These are phyloP conservation scores for Helobdella robusta DNA, from an alignment of 2,888 invertebrate species.

Conservation along the genomic window DNA sequence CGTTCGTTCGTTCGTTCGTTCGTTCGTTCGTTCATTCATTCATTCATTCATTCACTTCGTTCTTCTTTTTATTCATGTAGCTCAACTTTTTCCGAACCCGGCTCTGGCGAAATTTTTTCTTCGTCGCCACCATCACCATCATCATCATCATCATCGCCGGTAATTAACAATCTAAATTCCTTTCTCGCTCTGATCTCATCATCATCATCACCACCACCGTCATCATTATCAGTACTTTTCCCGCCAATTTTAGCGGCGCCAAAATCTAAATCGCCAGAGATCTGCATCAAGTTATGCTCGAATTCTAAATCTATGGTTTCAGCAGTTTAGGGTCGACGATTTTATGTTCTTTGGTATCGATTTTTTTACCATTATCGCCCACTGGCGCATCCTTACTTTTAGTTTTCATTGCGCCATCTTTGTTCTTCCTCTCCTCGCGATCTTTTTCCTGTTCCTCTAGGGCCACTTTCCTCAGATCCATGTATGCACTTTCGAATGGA, in stretches of 20 bases:
- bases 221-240: not conserved
- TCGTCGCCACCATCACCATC: not conserved
- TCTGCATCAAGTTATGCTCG: no score
- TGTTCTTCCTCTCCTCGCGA: not conserved
- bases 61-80: not conserved
- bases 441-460: slow-evolving; percentile 4
- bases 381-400: not conserved
- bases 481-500: slow-evolving; percentile 18
- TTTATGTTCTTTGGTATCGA: not conserved
- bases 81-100: not conserved
- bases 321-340: not conserved
- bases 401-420: not conserved
- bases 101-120: not conserved
- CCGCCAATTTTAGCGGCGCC: not conserved
- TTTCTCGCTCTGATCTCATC: not conserved
- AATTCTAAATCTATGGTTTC: no score
- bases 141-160: not conserved
- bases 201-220: not conserved
- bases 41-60: not conserved
- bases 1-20: no score
- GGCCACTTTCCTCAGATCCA: slow-evolving; percentile 17
- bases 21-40: no score
- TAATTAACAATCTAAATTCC: slow-evolving; percentile 1
- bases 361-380: not conserved
- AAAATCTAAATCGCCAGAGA: no score